Evolutionary conservation across 2,888 invertebrate genomes (phyloP), one percentile per base, ranked within the genome.

Genomic region (Nineta flava): DNA sequence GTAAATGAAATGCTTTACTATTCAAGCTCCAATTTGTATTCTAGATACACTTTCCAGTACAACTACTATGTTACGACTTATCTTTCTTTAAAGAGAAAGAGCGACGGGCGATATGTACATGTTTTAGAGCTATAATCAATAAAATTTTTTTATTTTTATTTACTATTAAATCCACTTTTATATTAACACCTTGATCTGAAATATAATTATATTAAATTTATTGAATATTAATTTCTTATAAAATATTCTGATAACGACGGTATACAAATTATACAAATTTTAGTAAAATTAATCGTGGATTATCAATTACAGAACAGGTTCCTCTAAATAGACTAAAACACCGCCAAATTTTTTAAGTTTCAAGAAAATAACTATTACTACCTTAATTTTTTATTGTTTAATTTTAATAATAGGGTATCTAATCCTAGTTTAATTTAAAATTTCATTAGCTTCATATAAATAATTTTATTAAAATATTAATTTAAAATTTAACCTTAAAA

Each of bases 31-130:
- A 76, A 74, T 72, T 73, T 75, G 72, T 69, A 70, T 71, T 72
- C 78, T 74, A 80, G 77, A 73, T 68, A 71, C 76, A 81, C 76
- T 74, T 82, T 82, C 80, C 79, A 75, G 76, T 81, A 80, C 71
- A 67, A 70, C 79, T 81, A 81, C 81, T 81, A 74, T 83, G 81
- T 82, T 83, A 82, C 82, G 82, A 82, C 82, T 82, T 83, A 77
- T 81, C 77, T 70, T 75, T 76, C 67, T 59, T 77, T 72, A 68
- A 58, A 62, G 71, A 6, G 72, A 71, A 76, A 79, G 77, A 81
- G 77, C 70, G 81, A 82, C 81, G 81, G 82, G 81, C 81, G 76
- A 81, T 83, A 74, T 82, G 81, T 82, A 73, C 80, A 78, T 78
- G 77, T 73, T 73, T 74, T 71, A 79, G 74, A 68, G 72, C 74